Base-by-base conservation (phyloP, 2,113 vertebrate species). In the Nyctibius bracteatus region DNA sequence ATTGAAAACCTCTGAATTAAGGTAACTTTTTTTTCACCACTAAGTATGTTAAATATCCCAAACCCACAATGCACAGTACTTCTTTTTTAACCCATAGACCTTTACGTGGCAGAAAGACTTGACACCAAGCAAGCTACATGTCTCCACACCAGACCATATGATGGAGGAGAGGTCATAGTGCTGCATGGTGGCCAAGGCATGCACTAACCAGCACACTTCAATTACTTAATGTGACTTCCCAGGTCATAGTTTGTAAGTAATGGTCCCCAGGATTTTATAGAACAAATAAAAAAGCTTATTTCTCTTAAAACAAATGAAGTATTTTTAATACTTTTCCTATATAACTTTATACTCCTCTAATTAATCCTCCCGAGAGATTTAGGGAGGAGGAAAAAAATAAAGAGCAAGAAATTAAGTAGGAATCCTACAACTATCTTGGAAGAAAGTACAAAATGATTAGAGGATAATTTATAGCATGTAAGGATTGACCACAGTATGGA, bases 111-210 rank as follows among this genome's bases (percentile, higher is more conserved):
- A 65, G 49, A 30, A 88, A 54, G n/a, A 28, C 46, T 12, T 23
- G 41, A 51, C 37, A 47, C 16, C 37, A 39, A 67, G 52, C 17
- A 27, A 61, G 44, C 28, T 35, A 18, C 14, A 3, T 2, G 6
- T 31, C 24, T 13, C 31, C 62, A 55, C 59, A 59, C 35, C 19
- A 44, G 74, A 28, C 3, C 3, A 2, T 1, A 7, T 0, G 25
- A 37, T 2, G 24, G 75, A 91, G 39, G 6, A 61, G 39, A 43
- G 39, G 77, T 44, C 67, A 25, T 0, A 0, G 39, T 35, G 58
- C 23, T 43, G 63, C 2, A 1, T 1, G 18, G 33, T 39, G 27
- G 67, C 73, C 77, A 89, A 86, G 33, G 39, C 62, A 77, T 5
- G 28, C 14, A 8, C 0, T 19, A 12, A 33, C 3, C 3, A 39